Conservation (phyloP, 2,797 vertebrate genomes). For the Botia kubotai region DNA sequence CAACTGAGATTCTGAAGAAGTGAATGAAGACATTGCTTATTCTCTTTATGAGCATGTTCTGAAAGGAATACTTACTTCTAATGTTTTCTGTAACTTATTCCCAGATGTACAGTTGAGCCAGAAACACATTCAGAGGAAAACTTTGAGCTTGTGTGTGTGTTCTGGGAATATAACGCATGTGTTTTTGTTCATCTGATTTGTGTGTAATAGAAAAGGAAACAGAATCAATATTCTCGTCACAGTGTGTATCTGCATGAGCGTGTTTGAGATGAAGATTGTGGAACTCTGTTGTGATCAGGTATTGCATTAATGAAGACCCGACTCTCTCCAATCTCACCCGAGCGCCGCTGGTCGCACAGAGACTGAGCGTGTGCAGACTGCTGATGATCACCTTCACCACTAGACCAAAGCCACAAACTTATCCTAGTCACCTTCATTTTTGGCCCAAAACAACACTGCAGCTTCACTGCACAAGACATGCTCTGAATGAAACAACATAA, state of each 20-base stretch:
- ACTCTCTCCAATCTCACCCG: background rate
- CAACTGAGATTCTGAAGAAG: background rate
- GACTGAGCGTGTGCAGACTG: constrained; percentile 12
- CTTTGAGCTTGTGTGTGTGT: background rate
- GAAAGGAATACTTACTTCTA: background rate
- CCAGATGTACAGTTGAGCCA: background rate
- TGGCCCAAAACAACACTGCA: too few relatives aligned
- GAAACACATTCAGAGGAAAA: background rate
- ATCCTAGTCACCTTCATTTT: background rate
- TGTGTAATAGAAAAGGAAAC: background rate
- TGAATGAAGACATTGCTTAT: background rate
- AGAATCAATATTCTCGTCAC: background rate
- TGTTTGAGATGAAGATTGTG: background rate
- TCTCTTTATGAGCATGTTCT: background rate
- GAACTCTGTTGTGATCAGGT: background rate
- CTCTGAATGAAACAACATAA: too few relatives aligned
- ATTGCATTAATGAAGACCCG: constrained; percentile 18
- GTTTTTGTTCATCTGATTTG: background rate
- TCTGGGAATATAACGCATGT: background rate
- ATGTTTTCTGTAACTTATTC: background rate
- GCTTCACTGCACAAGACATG: too few relatives aligned
- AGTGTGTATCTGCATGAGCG: background rate
- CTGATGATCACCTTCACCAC: background rate
- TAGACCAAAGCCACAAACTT: background rate
- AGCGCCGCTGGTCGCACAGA: background rate